These are phyloP conservation scores for Chloroceryle inda DNA, from an alignment of 2,797 vertebrate species.

Conservation along the genomic window DNA sequence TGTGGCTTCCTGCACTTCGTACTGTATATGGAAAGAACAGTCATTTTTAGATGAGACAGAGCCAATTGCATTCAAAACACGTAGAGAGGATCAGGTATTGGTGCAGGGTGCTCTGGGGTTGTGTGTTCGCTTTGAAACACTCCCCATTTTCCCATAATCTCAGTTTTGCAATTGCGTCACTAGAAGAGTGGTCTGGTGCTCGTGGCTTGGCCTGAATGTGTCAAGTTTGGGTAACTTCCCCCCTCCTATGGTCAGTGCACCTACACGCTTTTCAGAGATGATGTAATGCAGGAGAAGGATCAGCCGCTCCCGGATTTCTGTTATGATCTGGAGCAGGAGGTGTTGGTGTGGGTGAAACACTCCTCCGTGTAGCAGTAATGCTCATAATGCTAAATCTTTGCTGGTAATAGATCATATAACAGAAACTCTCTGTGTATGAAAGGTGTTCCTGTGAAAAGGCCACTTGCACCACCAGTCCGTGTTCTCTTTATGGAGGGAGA, in stretches of 20 bases:
- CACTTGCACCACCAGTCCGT: neutral
- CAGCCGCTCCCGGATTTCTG: conserved; percentile 21
- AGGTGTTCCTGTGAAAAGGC: neutral
- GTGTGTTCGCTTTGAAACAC: neutral
- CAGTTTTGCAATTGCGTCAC: neutral
- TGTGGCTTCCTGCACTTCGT: conserved; percentile 62
- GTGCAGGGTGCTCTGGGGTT: neutral
- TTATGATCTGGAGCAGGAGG: neutral
- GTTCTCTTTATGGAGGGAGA: neutral
- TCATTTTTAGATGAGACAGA: conserved; percentile 58
- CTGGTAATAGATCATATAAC: conserved; percentile 4
- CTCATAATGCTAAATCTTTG: neutral
- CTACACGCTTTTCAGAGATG: neutral
- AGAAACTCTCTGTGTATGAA: neutral
- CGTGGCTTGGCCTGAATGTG: neutral
- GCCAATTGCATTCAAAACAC: conserved; percentile 9
- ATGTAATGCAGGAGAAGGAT: neutral
- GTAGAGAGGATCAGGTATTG: neutral
- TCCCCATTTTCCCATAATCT: neutral
- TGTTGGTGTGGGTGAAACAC: neutral
- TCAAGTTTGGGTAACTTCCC: neutral
- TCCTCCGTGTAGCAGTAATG: neutral
- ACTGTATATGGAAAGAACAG: conserved; percentile 47
- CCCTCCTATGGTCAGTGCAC: neutral
- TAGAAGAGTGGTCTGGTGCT: neutral